Evolutionary conservation across 2,113 vertebrate genomes (phyloP).

Genomic region (Phaethornis superciliosus): DNA sequence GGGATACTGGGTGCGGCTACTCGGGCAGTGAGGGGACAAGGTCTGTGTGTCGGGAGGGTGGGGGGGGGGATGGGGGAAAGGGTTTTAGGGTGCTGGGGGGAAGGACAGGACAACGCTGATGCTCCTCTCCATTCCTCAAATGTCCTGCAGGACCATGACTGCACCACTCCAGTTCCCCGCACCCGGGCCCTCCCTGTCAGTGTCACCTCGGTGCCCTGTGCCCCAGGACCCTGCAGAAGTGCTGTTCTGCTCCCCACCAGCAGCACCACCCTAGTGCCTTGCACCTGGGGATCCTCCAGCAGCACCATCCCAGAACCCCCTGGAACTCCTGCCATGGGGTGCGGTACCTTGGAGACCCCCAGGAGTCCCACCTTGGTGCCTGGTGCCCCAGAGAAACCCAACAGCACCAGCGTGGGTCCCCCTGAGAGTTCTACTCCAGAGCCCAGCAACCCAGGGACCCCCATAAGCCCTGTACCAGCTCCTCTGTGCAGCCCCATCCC

Average conservation of each 20-base stretch:
- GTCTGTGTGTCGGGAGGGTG: neutral
- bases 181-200: neutral
- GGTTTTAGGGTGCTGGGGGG: neutral
- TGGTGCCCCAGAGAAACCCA: too few relatives aligned
- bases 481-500: too few relatives aligned
- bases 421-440: too few relatives aligned
- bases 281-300: neutral
- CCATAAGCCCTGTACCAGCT: neutral
- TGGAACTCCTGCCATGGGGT: neutral
- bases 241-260: rapidly evolving
- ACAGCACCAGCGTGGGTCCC: too few relatives aligned
- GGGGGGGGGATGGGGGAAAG: neutral
- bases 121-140: neutral
- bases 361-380: neutral
- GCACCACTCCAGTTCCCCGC: neutral
- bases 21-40: neutral
- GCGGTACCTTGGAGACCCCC: neutral
- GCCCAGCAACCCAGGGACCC: too few relatives aligned
- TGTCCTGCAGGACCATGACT: slow-evolving; percentile 7
- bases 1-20: rapidly evolving
- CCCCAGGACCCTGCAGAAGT: rapidly evolving
- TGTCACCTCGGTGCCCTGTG: rapidly evolving
- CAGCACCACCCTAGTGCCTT: neutral
- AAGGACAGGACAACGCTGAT: neutral
- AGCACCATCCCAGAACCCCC: neutral